phyloP scores from a whole-genome alignment of 1,140 invertebrate genomes.

The Hesperophylax magnus region DNA sequence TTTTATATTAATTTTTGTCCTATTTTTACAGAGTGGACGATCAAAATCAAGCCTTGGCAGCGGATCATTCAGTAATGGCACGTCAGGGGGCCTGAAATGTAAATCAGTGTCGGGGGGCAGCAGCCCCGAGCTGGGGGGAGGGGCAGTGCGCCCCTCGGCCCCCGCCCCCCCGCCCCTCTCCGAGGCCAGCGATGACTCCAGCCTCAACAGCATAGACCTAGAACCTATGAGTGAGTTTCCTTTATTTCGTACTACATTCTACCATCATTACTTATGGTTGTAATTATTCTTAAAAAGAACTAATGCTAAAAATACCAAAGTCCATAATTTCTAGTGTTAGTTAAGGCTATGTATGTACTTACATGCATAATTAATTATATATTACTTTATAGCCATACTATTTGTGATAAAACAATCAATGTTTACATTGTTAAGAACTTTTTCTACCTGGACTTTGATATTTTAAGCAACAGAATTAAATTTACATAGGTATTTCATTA shows the following conservation, averaged over 20 bases:
- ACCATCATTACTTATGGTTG: too few species aligned
- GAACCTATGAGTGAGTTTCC: slow-evolving; percentile 69
- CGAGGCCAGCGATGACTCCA: slow-evolving; percentile 73
- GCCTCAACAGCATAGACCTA: slow-evolving; percentile 73
- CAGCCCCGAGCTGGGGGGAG: slow-evolving; percentile 72
- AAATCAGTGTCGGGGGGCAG: slow-evolving; percentile 66
- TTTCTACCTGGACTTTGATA: too few species aligned
- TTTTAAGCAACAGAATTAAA: too few species aligned
- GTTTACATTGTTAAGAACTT: too few species aligned
- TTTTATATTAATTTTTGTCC: background rate
- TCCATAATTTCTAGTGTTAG: too few species aligned
- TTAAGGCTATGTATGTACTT: too few species aligned
- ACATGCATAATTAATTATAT: too few species aligned
- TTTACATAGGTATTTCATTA: too few species aligned
- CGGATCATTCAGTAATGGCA: slow-evolving; percentile 69
- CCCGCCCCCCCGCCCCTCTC: slow-evolving; percentile 69
- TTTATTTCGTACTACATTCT: background rate
- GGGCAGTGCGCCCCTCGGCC: slow-evolving; percentile 67
- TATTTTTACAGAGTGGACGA: slow-evolving; percentile 71
- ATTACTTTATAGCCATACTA: too few species aligned
- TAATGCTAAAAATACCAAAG: too few species aligned
- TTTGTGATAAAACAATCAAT: too few species aligned
- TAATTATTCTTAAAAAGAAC: too few species aligned
- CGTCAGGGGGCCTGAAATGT: slow-evolving; percentile 70
- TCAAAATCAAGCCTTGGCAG: slow-evolving; percentile 74